phyloP scores from a whole-genome alignment of 1,140 invertebrate species.

The Drosophila parabipectinata region DNA sequence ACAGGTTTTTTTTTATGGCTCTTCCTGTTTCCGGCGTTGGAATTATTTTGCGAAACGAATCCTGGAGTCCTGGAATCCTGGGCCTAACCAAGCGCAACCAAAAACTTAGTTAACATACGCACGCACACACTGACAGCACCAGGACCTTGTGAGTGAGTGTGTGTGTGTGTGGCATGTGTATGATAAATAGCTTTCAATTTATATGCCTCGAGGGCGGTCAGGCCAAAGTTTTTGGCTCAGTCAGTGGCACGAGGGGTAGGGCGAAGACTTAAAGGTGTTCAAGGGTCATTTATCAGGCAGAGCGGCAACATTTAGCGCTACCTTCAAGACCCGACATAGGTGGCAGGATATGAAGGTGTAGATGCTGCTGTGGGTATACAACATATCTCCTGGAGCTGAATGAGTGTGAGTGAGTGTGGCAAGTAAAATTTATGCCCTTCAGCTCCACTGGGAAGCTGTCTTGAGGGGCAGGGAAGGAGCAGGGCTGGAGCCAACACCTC shows the following conservation, averaged over 20 bases:
- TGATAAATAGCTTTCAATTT: slow-evolving; percentile 83
- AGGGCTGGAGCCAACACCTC: slow-evolving; percentile 6
- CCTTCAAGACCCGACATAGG: slow-evolving; percentile 41
- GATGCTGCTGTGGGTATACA: slow-evolving; percentile 10
- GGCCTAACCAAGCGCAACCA: slow-evolving; percentile 70
- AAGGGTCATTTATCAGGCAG: slow-evolving; percentile 81
- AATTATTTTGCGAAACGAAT: slow-evolving; percentile 22
- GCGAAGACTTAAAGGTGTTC: slow-evolving; percentile 75
- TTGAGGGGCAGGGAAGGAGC: neutral
- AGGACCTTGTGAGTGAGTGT: slow-evolving; percentile 48
- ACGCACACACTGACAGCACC: slow-evolving; percentile 20
- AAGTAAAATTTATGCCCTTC: slow-evolving; percentile 41
- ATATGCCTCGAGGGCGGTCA: slow-evolving; percentile 75
- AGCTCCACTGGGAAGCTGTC: slow-evolving; percentile 32
- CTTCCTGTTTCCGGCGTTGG: neutral
- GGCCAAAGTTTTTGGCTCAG: slow-evolving; percentile 49
- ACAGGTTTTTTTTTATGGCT: too few species aligned
- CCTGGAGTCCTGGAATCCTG: slow-evolving; percentile 17
- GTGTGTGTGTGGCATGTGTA: slow-evolving; percentile 67
- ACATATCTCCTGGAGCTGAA: slow-evolving; percentile 13
- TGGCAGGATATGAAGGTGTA: slow-evolving; percentile 38
- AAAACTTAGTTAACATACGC: slow-evolving; percentile 74
- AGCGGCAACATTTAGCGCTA: slow-evolving; percentile 77
- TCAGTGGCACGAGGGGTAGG: neutral
- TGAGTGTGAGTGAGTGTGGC: slow-evolving; percentile 46